Conservation (phyloP, 2,888 invertebrate genomes). For the Cecidostiba fungosa region DNA sequence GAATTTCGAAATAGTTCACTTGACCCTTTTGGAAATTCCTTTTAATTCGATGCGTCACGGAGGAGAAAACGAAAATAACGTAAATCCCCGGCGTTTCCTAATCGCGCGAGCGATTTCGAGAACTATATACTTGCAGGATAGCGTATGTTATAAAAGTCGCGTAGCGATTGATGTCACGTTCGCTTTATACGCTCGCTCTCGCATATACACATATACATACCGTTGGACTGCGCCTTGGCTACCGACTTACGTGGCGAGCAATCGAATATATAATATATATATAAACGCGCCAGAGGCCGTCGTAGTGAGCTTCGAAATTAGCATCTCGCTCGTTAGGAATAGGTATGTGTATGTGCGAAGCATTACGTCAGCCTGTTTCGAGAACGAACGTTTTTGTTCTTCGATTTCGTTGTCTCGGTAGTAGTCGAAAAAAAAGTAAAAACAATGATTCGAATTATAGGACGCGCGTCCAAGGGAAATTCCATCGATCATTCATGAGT, state of each 20-base stretch:
- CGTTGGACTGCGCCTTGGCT: slow-evolving; percentile 46
- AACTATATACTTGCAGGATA: background rate
- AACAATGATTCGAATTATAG: slow-evolving; percentile 15
- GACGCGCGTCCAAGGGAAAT: background rate
- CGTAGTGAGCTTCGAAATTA: slow-evolving; percentile 60
- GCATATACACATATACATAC: slow-evolving; percentile 32
- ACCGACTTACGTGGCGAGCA: slow-evolving; percentile 66
- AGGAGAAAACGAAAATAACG: slow-evolving; percentile 21
- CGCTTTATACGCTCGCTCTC: too few species aligned
- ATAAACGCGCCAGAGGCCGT: slow-evolving; percentile 46
- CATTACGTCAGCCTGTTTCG: slow-evolving; percentile 45
- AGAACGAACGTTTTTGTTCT: background rate
- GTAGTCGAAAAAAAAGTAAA: background rate
- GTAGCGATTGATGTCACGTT: slow-evolving; percentile 47
- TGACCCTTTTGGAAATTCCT: slow-evolving; percentile 42
- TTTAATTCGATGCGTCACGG: slow-evolving; percentile 29
- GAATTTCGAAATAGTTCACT: background rate
- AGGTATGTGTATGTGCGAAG: background rate
- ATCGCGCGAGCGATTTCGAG: slow-evolving; percentile 31
- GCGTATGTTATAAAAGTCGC: background rate
- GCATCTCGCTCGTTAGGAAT: slow-evolving; percentile 60
- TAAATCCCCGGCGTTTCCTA: slow-evolving; percentile 32
- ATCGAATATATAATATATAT: slow-evolving; percentile 63
- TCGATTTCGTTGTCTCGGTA: background rate
- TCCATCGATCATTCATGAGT: slow-evolving; percentile 38